phyloP scores from a whole-genome alignment of 2,888 invertebrate species.

The Oligia fasciuncula region DNA sequence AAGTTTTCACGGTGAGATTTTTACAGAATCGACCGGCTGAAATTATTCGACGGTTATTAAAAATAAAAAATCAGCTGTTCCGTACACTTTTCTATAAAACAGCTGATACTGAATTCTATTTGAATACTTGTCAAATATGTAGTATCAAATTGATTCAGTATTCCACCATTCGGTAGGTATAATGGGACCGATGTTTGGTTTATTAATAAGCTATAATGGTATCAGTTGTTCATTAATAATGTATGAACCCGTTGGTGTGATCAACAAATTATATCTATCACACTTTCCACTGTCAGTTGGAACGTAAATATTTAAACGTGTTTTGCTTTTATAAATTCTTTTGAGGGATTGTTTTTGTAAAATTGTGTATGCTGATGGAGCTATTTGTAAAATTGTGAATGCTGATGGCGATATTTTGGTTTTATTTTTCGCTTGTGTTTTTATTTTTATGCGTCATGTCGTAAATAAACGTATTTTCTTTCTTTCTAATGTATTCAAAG shows the following conservation, averaged over 20 bases:
- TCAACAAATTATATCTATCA: conserved; percentile 31
- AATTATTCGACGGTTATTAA: no score
- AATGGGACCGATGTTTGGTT: conserved; percentile 8
- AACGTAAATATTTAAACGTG: background rate
- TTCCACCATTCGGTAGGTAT: background rate
- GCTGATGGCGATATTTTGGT: no score
- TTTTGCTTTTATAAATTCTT: background rate
- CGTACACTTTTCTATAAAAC: no score
- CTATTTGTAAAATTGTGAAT: no score
- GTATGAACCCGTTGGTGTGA: conserved; percentile 16
- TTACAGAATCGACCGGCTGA: no score
- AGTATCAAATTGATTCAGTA: background rate
- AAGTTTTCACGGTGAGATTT: no score
- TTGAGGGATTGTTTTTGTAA: conserved; percentile 10
- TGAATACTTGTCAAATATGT: conserved; percentile 12
- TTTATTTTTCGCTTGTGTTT: no score
- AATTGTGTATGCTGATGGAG: background rate
- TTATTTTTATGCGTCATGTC: no score
- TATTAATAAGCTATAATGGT: conserved; percentile 19
- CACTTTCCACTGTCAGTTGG: background rate
- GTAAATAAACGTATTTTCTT: no score
- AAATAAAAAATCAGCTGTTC: no score
- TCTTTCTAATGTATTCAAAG: no score
- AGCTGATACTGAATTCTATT: no score
- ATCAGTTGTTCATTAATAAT: conserved; percentile 28